phyloP scores from a whole-genome alignment of 2,113 vertebrate species.

The Xiphorhynchus elegans region DNA sequence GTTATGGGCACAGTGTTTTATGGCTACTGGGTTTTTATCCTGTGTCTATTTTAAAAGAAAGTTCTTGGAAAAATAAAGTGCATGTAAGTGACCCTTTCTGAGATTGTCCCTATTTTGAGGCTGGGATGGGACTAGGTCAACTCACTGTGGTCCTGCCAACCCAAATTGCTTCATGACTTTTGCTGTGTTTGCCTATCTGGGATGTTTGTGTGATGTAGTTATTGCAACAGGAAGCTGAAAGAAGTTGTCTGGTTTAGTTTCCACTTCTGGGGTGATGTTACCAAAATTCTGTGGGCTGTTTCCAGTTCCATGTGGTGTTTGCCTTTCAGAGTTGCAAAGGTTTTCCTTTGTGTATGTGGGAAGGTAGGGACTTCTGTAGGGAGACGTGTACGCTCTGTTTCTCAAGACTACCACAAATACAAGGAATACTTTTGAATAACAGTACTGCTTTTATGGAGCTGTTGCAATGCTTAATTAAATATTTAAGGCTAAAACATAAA shows the following conservation, averaged over 20 bases:
- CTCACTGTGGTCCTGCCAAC: background rate
- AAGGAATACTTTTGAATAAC: background rate
- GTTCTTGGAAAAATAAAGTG: background rate
- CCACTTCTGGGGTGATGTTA: background rate
- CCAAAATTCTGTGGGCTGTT: background rate
- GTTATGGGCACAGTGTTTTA: background rate
- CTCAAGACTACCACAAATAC: background rate
- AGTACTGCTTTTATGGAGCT: background rate
- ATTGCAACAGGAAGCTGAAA: background rate
- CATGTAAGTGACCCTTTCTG: fast-evolving
- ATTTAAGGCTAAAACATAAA: background rate
- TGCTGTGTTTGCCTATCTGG: fast-evolving
- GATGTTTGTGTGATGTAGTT: too few species aligned
- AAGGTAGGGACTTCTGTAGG: background rate
- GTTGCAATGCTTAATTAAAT: background rate
- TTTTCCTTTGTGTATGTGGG: background rate
- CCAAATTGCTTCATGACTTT: background rate
- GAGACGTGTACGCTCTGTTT: background rate
- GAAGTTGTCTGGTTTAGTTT: background rate
- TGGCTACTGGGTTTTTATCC: background rate
- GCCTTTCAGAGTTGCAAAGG: background rate
- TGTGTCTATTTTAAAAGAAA: background rate
- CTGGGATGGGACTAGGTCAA: background rate
- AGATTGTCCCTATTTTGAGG: background rate
- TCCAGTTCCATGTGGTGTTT: background rate